Conservation (phyloP, 2,888 invertebrate genomes). For the Dynastes tityus region DNA sequence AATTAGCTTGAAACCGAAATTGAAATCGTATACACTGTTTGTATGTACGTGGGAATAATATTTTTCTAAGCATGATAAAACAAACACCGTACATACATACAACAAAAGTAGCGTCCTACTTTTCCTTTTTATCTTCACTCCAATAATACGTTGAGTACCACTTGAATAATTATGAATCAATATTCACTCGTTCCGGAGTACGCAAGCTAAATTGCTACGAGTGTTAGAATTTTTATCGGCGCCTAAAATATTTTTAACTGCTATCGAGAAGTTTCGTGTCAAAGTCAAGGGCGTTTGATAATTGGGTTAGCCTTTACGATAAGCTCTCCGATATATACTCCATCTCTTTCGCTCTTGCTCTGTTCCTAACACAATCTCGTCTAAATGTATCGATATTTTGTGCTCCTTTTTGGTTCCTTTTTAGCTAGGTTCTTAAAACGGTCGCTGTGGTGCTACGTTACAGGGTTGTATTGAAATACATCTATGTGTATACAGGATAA, state of each 20-base stretch:
- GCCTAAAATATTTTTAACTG: neutral
- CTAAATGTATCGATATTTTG: too few relatives aligned
- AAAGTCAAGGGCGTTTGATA: constrained; percentile 36
- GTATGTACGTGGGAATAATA: too few relatives aligned
- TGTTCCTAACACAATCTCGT: neutral
- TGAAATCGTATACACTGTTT: too few relatives aligned
- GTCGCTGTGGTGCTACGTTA: too few relatives aligned
- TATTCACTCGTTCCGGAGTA: neutral
- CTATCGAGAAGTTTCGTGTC: constrained; percentile 25
- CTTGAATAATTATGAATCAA: neutral
- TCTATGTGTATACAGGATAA: too few relatives aligned
- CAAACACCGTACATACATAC: neutral
- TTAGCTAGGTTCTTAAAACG: too few relatives aligned
- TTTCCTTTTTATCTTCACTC: neutral
- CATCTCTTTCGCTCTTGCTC: neutral
- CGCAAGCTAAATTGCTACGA: neutral
- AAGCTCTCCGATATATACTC: constrained; percentile 12
- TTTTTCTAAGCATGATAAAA: too few relatives aligned
- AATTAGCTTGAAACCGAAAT: too few relatives aligned
- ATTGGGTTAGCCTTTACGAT: constrained; percentile 33
- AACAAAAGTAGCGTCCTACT: neutral
- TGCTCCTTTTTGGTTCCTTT: too few relatives aligned
- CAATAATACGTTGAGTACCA: neutral
- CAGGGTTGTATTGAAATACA: too few relatives aligned
- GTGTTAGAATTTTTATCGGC: constrained; percentile 15